Evolutionary conservation across 2,797 vertebrate species (phyloP).

Genomic region (Chaenodraco wilsoni): DNA sequence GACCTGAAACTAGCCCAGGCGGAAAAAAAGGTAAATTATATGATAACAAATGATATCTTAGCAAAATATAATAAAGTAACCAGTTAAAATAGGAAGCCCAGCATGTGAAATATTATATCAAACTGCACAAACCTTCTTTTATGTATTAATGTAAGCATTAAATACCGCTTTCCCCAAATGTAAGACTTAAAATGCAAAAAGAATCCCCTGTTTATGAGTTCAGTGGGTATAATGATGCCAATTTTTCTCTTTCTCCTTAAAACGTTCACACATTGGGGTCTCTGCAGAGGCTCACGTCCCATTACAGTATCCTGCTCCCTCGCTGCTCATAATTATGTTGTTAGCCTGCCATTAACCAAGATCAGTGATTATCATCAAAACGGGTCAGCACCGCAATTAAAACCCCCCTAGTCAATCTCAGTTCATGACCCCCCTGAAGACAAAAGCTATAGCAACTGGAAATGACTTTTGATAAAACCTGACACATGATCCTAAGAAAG

Average conservation of each 20-base stretch:
- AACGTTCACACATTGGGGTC: constrained; percentile 30
- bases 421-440: neutral
- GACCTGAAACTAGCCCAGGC: constrained; percentile 20
- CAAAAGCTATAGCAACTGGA: constrained; percentile 5
- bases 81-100: neutral
- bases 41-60: neutral
- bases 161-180: neutral
- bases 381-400: constrained; percentile 25
- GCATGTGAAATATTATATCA: neutral
- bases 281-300: constrained; percentile 24
- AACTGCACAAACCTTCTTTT: neutral
- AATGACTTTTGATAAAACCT: constrained; percentile 17
- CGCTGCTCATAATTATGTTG: constrained; percentile 58
- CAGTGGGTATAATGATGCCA: constrained; percentile 26
- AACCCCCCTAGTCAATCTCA: constrained; percentile 24
- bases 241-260: constrained; percentile 35
- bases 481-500: constrained; percentile 5
- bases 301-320: constrained; percentile 42
- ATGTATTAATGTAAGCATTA: neutral
- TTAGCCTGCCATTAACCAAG: constrained; percentile 51
- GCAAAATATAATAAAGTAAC: neutral
- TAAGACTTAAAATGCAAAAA: constrained; percentile 11
- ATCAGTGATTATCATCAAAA: constrained; percentile 45
- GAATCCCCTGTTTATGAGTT: neutral
- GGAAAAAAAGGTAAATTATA: neutral